phyloP scores from a whole-genome alignment of 2,888 invertebrate species.

The Ophonus ardosiacus region DNA sequence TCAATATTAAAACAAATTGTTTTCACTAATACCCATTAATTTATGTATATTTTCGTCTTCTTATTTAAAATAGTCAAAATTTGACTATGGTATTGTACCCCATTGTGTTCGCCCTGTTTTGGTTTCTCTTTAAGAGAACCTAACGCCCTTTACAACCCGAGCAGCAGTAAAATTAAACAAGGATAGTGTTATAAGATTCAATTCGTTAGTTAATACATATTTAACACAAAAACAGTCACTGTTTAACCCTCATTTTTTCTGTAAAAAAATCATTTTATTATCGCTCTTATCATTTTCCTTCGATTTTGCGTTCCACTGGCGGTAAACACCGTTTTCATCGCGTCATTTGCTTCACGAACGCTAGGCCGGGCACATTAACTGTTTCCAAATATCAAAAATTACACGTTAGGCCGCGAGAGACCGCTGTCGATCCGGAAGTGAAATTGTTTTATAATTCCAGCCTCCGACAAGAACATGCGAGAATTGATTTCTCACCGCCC shows the following conservation, averaged over 20 bases:
- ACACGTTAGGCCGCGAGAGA: slow-evolving; percentile 43
- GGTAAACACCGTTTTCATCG: slow-evolving; percentile 39
- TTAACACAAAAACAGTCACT: background rate
- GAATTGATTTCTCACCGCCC: slow-evolving; percentile 31
- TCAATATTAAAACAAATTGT: no score
- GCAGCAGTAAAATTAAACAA: no score
- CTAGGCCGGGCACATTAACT: slow-evolving; percentile 36
- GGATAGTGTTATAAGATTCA: no score
- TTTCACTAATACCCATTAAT: no score
- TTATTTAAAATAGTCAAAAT: no score
- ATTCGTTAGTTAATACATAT: background rate
- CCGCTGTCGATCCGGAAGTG: slow-evolving; percentile 52
- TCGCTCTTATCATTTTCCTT: background rate
- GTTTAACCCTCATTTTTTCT: background rate
- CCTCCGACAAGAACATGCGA: slow-evolving; percentile 24
- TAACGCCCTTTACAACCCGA: no score
- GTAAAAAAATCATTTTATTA: slow-evolving; percentile 28
- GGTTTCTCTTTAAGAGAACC: no score
- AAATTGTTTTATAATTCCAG: slow-evolving; percentile 61
- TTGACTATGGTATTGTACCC: no score
- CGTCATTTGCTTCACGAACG: slow-evolving; percentile 49
- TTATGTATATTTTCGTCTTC: no score
- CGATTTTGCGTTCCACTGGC: background rate
- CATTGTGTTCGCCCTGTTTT: no score
- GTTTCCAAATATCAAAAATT: slow-evolving; percentile 60